phyloP scores from a whole-genome alignment of 2,888 invertebrate species.

The Calliopum simillimum region DNA sequence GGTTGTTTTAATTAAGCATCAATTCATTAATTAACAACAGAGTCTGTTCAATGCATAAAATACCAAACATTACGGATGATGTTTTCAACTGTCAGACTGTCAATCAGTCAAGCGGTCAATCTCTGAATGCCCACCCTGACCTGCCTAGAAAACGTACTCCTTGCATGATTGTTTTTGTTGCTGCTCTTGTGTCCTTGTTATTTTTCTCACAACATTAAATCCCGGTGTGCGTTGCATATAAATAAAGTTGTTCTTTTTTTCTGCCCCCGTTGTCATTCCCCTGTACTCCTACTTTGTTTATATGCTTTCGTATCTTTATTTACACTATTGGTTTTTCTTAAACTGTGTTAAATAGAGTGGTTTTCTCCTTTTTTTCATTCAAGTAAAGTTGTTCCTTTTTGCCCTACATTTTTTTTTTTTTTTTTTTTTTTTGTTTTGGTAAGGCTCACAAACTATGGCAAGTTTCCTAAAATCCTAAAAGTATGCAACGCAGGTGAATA shows the following conservation, averaged over 20 bases:
- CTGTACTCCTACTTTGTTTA: background rate
- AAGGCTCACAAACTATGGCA: too few species aligned
- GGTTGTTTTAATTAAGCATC: conserved; percentile 27
- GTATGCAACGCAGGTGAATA: background rate
- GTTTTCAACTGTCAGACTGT: too few species aligned
- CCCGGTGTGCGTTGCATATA: conserved; percentile 11
- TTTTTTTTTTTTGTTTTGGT: too few species aligned
- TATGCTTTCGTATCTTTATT: background rate
- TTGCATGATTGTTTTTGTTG: too few species aligned
- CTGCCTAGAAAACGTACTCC: too few species aligned
- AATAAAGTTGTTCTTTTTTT: conserved; percentile 2
- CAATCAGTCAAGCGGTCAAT: too few species aligned
- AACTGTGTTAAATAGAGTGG: background rate
- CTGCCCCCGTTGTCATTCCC: background rate
- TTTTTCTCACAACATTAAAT: background rate
- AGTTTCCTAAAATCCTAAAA: too few species aligned
- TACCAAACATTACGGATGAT: too few species aligned
- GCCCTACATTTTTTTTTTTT: too few species aligned
- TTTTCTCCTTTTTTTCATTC: background rate
- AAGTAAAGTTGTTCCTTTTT: background rate
- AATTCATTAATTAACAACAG: conserved; percentile 26
- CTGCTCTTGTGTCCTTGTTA: too few species aligned
- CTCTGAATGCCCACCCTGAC: too few species aligned
- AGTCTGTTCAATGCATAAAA: too few species aligned
- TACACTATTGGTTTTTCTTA: background rate